A percentile compares a stretch with the other conserved stretches of the same genome.
phyloP scores from a whole-genome alignment of 2,113 vertebrate genomes.

The Podarcis muralis region DNA sequence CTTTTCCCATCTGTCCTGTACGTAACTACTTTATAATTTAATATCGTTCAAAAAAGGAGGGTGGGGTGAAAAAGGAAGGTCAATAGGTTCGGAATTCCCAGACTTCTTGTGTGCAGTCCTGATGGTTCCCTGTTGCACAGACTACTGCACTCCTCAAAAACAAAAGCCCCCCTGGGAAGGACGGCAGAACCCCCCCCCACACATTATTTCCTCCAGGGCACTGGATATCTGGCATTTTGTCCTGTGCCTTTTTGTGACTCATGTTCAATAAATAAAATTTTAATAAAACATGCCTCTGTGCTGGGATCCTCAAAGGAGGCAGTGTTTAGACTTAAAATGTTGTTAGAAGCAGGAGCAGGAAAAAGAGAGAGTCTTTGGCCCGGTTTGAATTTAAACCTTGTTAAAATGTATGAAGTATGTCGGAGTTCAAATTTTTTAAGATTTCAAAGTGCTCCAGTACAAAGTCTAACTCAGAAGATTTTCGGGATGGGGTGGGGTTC shows the following conservation, averaged over 20 bases:
- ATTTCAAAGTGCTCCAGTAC: conserved; percentile 63
- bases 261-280: conserved; percentile 61
- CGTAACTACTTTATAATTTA: background rate
- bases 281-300: conserved; percentile 60
- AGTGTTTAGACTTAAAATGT: conserved; percentile 33
- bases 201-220: conserved; percentile 36
- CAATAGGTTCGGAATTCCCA: background rate
- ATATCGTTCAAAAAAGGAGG: background rate
- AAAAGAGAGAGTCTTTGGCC: conserved; percentile 33
- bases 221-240: conserved; percentile 40
- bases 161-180: background rate
- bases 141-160: background rate
- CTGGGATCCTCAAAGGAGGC: conserved; percentile 63
- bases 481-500: background rate
- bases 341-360: conserved; percentile 10
- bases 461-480: conserved; percentile 66
- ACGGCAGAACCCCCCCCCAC: too few species aligned
- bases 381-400: conserved; percentile 67
- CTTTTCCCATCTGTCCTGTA: background rate
- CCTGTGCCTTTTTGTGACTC: conserved; percentile 60
- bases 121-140: accelerated
- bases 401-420: conserved; percentile 65
- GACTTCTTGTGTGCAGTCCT: accelerated
- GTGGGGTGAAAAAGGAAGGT: accelerated
- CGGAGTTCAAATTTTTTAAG: conserved; percentile 57